Evolutionary conservation across 1,140 invertebrate genomes (phyloP).

Genomic region (Lepidotrigona ventralis): DNA sequence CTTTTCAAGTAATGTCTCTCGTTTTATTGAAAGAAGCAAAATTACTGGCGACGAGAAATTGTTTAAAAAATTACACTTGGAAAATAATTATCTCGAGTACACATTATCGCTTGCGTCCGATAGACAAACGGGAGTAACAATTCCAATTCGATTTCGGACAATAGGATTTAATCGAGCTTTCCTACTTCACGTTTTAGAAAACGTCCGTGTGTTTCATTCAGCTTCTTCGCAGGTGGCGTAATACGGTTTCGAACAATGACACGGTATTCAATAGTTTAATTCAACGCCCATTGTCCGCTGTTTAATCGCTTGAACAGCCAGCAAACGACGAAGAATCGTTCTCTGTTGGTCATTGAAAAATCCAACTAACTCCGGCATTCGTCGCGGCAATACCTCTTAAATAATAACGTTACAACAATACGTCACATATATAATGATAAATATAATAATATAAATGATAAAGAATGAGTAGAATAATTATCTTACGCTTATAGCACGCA

Average conservation of each 20-base stretch:
- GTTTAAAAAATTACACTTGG: background rate
- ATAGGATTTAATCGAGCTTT: background rate
- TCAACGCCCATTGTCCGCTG: slow-evolving; percentile 23
- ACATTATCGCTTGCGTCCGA: background rate
- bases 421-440: background rate
- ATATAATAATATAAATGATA: background rate
- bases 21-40: no score
- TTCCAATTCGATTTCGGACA: background rate
- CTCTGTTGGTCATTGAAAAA: slow-evolving; percentile 6
- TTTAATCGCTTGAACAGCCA: slow-evolving; percentile 7
- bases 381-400: background rate
- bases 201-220: background rate
- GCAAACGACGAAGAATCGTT: background rate
- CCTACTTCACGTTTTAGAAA: background rate
- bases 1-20: no score
- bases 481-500: no score
- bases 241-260: slow-evolving; percentile 20
- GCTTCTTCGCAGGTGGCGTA: slow-evolving; percentile 2
- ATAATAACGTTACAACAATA: slow-evolving; percentile 12
- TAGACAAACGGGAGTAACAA: background rate
- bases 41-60: background rate
- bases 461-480: no score
- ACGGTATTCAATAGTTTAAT: slow-evolving; percentile 30
- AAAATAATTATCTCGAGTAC: background rate
- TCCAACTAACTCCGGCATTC: background rate